Evolutionary conservation across 2,888 invertebrate genomes (phyloP).

Genomic region (Leptinotarsa haldemani): DNA sequence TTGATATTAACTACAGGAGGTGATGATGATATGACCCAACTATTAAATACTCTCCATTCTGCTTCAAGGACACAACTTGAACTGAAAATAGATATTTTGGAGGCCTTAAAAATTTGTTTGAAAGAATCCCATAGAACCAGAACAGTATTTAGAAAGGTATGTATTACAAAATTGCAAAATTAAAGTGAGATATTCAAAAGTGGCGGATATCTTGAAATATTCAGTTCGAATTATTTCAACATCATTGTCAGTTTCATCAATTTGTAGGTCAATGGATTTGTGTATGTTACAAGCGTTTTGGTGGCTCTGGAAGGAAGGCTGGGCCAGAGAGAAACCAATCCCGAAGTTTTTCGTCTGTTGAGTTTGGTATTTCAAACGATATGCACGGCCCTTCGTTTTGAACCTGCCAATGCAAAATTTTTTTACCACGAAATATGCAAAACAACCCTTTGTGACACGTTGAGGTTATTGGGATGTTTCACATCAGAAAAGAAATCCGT

Average conservation of each 20-base stretch:
- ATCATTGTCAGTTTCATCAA: not conserved
- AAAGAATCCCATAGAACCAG: constrained; percentile 96
- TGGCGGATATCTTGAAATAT: not conserved
- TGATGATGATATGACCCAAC: constrained; percentile 95
- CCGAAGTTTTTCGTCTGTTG: constrained; percentile 81
- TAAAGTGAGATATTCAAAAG: no score
- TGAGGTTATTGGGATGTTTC: constrained; percentile 93
- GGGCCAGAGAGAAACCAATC: constrained; percentile 65
- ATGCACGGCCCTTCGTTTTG: constrained; percentile 97
- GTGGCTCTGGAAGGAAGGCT: constrained; percentile 91
- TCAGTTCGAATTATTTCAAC: not conserved
- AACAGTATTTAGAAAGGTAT: constrained; percentile 93
- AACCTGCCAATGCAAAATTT: constrained; percentile 98
- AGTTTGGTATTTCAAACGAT: constrained; percentile 94
- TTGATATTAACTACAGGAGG: constrained; percentile 91
- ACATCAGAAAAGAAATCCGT: constrained; percentile 57
- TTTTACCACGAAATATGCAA: constrained; percentile 97
- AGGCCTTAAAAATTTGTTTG: constrained; percentile 87
- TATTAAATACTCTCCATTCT: constrained; percentile 92
- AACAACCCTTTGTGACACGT: constrained; percentile 92
- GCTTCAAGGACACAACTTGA: constrained; percentile 83
- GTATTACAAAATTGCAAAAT: not conserved
- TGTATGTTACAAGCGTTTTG: constrained; percentile 95
- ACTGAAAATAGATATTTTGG: constrained; percentile 90
- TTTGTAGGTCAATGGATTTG: constrained; percentile 88